Conservation (phyloP, 1,140 invertebrate genomes). For the Monomorium pharaonis region DNA sequence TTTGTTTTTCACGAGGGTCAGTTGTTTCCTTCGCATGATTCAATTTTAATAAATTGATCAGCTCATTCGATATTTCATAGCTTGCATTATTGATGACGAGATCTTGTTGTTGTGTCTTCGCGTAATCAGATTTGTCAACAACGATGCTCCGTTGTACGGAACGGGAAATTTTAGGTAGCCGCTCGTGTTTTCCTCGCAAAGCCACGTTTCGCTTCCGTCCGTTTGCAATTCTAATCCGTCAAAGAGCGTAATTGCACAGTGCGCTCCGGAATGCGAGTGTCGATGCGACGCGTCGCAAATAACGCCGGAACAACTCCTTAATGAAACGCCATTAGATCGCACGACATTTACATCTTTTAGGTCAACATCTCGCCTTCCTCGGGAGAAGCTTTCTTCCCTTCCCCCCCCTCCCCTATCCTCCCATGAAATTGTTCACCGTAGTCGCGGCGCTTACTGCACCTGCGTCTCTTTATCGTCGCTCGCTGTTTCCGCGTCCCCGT, state of each 20-base stretch:
- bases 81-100: no score
- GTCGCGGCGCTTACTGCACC: background rate
- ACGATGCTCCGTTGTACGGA: no score
- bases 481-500: background rate
- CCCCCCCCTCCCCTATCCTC: background rate
- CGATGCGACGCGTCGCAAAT: background rate
- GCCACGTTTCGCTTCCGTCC: background rate
- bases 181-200: background rate
- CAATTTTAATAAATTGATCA: background rate
- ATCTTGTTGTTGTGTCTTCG: background rate
- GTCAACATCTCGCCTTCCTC: background rate
- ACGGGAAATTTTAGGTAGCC: background rate
- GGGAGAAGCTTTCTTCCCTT: background rate
- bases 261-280: background rate
- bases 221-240: slow-evolving; percentile 24
- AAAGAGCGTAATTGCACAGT: background rate
- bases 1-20: background rate
- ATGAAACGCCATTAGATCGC: slow-evolving; percentile 32
- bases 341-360: slow-evolving; percentile 23
- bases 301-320: background rate
- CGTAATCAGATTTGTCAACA: background rate
- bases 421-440: slow-evolving; percentile 37
- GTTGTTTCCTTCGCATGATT: background rate
- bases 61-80: background rate
- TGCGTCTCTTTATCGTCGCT: slow-evolving; percentile 1